Evolutionary conservation across 1,140 invertebrate species (phyloP).

Genomic region (Frieseomelitta varia): DNA sequence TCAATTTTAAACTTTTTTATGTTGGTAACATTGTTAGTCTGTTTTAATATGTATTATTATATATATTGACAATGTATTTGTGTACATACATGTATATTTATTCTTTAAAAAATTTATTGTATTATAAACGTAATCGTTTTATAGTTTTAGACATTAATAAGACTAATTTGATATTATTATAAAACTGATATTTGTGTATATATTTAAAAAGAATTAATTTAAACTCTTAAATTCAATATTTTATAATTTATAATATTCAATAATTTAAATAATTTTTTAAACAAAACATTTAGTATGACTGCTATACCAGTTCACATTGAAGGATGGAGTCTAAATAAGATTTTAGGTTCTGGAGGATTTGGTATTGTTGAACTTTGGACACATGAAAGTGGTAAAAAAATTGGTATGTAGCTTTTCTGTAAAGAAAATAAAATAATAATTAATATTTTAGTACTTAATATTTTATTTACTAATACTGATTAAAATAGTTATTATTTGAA

Average conservation of each 20-base stretch:
- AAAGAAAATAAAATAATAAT: conserved; percentile 13
- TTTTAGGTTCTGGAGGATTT: conserved; percentile 86
- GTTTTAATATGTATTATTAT: background rate
- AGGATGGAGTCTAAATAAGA: conserved; percentile 84
- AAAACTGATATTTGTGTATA: background rate
- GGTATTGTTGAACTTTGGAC: conserved; percentile 86
- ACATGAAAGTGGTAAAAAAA: conserved; percentile 83
- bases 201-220: background rate
- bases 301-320: background rate
- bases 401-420: conserved; percentile 76
- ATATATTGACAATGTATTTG: background rate
- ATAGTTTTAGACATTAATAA: background rate
- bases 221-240: background rate
- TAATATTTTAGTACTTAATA: conserved; percentile 14
- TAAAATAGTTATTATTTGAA: background rate
- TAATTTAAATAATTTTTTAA: background rate
- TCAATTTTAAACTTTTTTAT: no score
- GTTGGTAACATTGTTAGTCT: no score
- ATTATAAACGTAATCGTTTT: background rate
- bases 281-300: conserved; percentile 31
- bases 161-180: background rate
- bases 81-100: background rate
- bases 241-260: background rate
- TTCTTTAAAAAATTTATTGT: background rate
- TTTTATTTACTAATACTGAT: background rate